Evolutionary conservation across 1,140 invertebrate species (phyloP).

Genomic region (Drosophila watanabei): DNA sequence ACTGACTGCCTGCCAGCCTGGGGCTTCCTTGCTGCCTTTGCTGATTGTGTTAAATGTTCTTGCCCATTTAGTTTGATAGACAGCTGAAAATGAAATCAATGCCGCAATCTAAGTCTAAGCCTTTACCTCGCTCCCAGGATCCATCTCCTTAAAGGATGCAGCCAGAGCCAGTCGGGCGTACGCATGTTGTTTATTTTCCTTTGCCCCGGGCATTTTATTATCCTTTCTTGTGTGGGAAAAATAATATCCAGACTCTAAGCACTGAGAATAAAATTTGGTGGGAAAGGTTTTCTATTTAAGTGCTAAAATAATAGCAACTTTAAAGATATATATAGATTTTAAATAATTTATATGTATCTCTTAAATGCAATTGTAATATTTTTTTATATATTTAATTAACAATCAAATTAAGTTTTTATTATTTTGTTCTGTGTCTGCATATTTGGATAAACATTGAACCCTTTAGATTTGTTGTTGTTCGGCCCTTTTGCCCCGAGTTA

Average conservation of each 20-base stretch:
- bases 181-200: conserved; percentile 70
- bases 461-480: conserved; percentile 63
- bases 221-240: conserved; percentile 67
- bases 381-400: not conserved
- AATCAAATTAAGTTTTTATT: too few relatives aligned
- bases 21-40: conserved; percentile 15
- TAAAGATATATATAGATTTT: not conserved
- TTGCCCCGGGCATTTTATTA: conserved; percentile 70
- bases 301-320: not conserved
- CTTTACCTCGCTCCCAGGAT: conserved; percentile 44
- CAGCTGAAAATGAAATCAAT: conserved; percentile 67
- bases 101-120: conserved; percentile 74
- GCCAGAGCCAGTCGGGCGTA: conserved; percentile 55
- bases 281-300: not conserved
- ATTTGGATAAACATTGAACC: conserved; percentile 78
- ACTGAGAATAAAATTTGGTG: not conserved
- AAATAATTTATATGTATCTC: not conserved
- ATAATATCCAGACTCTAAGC: conserved; percentile 22
- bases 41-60: conserved; percentile 71
- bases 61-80: conserved; percentile 48
- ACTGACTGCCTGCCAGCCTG: conserved; percentile 1
- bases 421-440: conserved; percentile 23
- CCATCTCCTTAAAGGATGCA: conserved; percentile 62
- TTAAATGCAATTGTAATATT: not conserved
- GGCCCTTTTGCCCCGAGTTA: conserved; percentile 49